A percentile compares a stretch with the other conserved stretches of the same genome.
Conservation (phyloP, 2,113 vertebrate genomes). For the mouse (Mus musculus) region DNA sequence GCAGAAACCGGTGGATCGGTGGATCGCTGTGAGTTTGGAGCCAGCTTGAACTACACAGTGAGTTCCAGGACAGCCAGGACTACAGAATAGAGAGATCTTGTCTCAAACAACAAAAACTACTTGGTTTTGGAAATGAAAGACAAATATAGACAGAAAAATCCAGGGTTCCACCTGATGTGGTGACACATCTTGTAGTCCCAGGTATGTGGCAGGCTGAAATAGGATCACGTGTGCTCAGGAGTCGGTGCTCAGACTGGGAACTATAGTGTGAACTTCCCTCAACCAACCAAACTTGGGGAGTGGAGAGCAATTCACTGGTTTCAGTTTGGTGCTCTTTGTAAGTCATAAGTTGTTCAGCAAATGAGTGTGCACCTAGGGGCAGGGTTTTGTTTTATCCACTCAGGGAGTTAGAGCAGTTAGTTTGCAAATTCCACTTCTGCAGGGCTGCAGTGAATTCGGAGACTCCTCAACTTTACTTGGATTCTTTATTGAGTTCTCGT, state of each 20-base stretch:
- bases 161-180: background rate
- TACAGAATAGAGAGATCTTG: background rate
- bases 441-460: background rate
- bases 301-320: background rate
- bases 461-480: background rate
- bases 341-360: background rate
- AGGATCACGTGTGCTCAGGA: background rate
- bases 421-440: background rate
- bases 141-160: background rate
- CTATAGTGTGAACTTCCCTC: background rate
- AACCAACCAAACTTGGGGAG: too few relatives aligned
- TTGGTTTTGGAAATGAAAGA: constrained; percentile 28
- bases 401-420: background rate
- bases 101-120: background rate
- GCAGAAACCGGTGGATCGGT: background rate
- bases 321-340: background rate
- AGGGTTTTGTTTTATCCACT: background rate
- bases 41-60: background rate
- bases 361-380: background rate
- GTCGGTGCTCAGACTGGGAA: background rate
- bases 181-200: background rate
- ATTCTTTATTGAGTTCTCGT: constrained; percentile 24
- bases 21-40: background rate
- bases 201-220: background rate
- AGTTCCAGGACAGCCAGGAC: background rate